Base-by-base conservation (phyloP, 2,888 invertebrate genomes). In the Incurvaria masculella region DNA sequence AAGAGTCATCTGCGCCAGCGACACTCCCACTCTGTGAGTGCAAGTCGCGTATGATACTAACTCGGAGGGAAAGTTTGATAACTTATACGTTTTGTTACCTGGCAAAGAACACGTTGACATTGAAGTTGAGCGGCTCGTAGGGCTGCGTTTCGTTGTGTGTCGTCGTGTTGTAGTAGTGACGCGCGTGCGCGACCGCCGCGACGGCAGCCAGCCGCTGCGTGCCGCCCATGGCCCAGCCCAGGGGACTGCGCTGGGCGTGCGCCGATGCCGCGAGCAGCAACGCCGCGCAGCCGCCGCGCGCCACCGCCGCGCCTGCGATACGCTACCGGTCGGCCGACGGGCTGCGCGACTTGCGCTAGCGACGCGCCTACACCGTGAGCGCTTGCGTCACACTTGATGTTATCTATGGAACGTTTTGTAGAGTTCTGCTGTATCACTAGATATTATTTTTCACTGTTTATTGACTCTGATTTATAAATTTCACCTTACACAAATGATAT, bases 71-170 rank as follows among this genome's bases (percentile, higher is more conserved):
- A n/a, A n/a, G n/a, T n/a, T n/a, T n/a, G 17, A 14, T 11, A 41
- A 10, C 8, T 44, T 20, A 8, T 48, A 78, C 86, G n/a, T n/a
- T n/a, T n/a, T n/a, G n/a, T 81, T 68, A 90, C 90, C 90, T 89
- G 71, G 89, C 87, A 57, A 91, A 83, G 58, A 90, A 81, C 56
- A 90, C 80, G 70, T 90, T 90, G 61, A 75, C 62, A 49, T 65
- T 68, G 55, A 66, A 72, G 49, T 68, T 57, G 58, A 57, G 63
- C 62, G 64, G 20, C 50, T 49, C 18, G 41, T 27, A 18, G 2
- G 67, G 60, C 48, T 69, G 67, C 49, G 59, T 52, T 55, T 69
- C 62, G 59, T 78, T 59, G 57, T 73, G 66, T 60, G 78, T 65
- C 56, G 72, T 72, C 64, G 75, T 63, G 65, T 82, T 78, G 64